Evolutionary conservation across 2,797 vertebrate genomes (phyloP), one percentile per base, ranked within the genome.

Genomic region (Thalassophryne amazonica): DNA sequence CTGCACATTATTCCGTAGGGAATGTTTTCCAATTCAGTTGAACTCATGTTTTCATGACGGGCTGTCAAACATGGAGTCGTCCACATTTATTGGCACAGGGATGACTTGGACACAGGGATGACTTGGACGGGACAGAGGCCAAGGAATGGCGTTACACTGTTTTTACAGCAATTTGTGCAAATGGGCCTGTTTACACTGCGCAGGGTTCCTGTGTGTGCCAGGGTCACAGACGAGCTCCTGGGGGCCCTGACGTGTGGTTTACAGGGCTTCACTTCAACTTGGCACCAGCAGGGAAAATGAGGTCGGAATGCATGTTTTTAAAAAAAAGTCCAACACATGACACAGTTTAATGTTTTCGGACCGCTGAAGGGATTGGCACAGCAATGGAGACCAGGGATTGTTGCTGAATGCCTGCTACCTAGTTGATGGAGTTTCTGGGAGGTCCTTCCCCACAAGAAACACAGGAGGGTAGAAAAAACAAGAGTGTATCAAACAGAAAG

Each of bases 101-200:
- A n/a, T n/a, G 54, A 35, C 79, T 78, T 81, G 81, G 74, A 78
- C 46, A n/a, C n/a, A 81, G 70, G 25, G 24, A n/a, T n/a, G 54
- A 35, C 79, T 78, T 81, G 81, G 74, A 78, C 46, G 66, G 47
- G 50, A 69, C 7, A 1, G 24, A 45, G 19, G 60, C 55, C 53
- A 61, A 67, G 58, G 36, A 66, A 58, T 22, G 57, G 53, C 27
- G 50, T 48, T n/a, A 12, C 49, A 57, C 63, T 85, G 80, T 84
- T 84, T 87, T 83, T 62, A 58, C 18, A 74, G 85, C 68, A 80
- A 80, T 88, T 85, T 80, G 60, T 68, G 74, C 32, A 69, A 75
- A 86, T 77, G 69, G 51, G 35, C 53, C 50, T 86, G 63, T 81
- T 83, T 75, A 83, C 61, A 66, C 47, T 76, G 28, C 8, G 52